A percentile compares a stretch with the other conserved stretches of the same genome.
These are phyloP conservation scores for Tympanuchus pallidicinctus DNA, from an alignment of 2,113 vertebrate species.

Conservation along the genomic window DNA sequence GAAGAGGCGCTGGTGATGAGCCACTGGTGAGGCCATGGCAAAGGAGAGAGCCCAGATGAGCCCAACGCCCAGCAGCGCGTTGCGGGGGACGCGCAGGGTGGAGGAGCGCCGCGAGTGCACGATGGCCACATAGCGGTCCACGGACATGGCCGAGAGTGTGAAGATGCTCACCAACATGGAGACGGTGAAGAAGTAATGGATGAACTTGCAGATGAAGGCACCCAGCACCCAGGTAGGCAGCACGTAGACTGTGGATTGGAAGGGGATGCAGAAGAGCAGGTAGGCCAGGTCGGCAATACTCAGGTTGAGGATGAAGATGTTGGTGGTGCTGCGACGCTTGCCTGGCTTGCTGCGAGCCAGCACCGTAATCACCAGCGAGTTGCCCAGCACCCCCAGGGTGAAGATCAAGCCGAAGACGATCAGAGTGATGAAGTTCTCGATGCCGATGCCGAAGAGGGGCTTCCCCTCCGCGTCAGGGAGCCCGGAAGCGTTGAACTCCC, in stretches of 20 bases:
- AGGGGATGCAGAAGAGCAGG: constrained; percentile 95
- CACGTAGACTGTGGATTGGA: constrained; percentile 94
- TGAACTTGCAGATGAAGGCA: constrained; percentile 94
- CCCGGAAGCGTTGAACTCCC: constrained; percentile 47
- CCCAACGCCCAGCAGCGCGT: constrained; percentile 87
- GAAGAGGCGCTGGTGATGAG: constrained; percentile 90
- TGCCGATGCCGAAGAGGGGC: constrained; percentile 84
- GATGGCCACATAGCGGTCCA: constrained; percentile 96
- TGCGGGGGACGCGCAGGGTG: constrained; percentile 85
- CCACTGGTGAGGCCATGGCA: constrained; percentile 91
- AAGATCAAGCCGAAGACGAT: constrained; percentile 92
- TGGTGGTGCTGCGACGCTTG: constrained; percentile 91
- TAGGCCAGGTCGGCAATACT: constrained; percentile 96
- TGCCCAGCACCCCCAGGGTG: constrained; percentile 90
- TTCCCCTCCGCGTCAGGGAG: neutral
- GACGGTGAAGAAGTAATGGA: constrained; percentile 95
- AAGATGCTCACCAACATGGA: constrained; percentile 99
- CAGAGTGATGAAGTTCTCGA: constrained; percentile 90
- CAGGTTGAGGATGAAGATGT: constrained; percentile 95
- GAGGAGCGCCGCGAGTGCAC: constrained; percentile 95
- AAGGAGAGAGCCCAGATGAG: constrained; percentile 92
- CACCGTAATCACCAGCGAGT: constrained; percentile 95
- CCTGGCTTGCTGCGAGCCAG: constrained; percentile 89
- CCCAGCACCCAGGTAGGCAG: constrained; percentile 93
- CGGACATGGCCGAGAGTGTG: constrained; percentile 94